Evolutionary conservation across 2,113 vertebrate genomes (phyloP), one percentile per base, ranked within the genome.

Genomic region (Acrocephalus arundinaceus): DNA sequence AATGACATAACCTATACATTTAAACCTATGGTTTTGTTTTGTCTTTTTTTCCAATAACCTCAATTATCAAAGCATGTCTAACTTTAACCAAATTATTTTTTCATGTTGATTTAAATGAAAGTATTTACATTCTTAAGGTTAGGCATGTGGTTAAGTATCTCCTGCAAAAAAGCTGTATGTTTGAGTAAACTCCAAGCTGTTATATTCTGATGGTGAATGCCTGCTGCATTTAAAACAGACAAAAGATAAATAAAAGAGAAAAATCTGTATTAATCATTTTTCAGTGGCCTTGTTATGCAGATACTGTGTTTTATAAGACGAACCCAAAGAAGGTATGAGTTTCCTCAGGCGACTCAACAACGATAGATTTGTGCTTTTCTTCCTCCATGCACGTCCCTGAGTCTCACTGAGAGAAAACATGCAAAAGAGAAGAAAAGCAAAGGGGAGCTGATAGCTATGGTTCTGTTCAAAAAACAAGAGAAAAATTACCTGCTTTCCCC

Each of bases 251-350:
- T 89, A 95, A 97, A 96, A 90, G 58, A 95, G 48, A 83, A 85
- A 94, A 94, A 93, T 90, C 82, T 93, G 90, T 91, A 91, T 73
- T 90, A 94, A 89, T 91, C 10, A 79, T 73, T 86, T 94, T 94
- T 89, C 87, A 62, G 93, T 95, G 92, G 94, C 94, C 94, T 96
- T 94, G 89, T 89, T 96, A 76, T 91, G 35, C 95, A 95, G 94
- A 87, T 87, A 71, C 28, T 76, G 35, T 91, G 30, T 90, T 94
- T 93, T 77, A 25, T 90, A 90, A 82, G 82, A 91, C 0, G 10
- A 94, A 39, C 39, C 43, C 85, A 93, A 95, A 93, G 79, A 95
- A 85, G 79, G 63, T 66, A 25, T 2, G 10, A 67, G 68, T 76
- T 94, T 91, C 75, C 72, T 88, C 63, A 77, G 75, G 67, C 88